Evolutionary conservation across 2,888 invertebrate species (phyloP).

Genomic region (Tachystola acroxantha): DNA sequence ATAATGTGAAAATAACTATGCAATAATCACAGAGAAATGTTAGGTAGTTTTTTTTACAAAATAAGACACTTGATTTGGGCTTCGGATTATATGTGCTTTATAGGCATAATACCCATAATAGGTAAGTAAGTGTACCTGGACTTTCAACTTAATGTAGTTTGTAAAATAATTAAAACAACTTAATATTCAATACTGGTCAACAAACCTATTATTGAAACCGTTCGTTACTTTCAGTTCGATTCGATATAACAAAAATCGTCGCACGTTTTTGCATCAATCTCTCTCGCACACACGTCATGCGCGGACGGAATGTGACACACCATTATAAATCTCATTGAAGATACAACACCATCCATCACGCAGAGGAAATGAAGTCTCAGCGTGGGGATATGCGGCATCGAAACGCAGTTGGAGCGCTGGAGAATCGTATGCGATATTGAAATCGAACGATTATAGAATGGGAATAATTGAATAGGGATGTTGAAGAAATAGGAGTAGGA

Average conservation of each 20-base stretch:
- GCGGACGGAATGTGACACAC: slow-evolving; percentile 60
- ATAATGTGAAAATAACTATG: too few relatives aligned
- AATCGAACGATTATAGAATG: not conserved
- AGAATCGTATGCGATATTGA: not conserved
- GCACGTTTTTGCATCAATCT: slow-evolving; percentile 33
- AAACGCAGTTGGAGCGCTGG: not conserved
- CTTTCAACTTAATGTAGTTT: too few relatives aligned
- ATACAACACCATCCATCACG: slow-evolving; percentile 70
- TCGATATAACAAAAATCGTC: slow-evolving; percentile 4
- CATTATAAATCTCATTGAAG: slow-evolving; percentile 76
- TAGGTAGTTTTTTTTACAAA: too few relatives aligned
- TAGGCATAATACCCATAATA: too few relatives aligned
- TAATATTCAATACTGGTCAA: too few relatives aligned
- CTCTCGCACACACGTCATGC: slow-evolving; percentile 29
- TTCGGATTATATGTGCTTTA: too few relatives aligned
- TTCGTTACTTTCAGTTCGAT: not conserved
- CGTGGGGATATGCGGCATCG: slow-evolving; percentile 13
- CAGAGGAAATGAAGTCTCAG: slow-evolving; percentile 68
- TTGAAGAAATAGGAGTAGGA: too few relatives aligned
- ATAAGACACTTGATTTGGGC: too few relatives aligned
- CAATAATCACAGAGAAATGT: too few relatives aligned
- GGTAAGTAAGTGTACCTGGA: too few relatives aligned
- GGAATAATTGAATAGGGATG: not conserved
- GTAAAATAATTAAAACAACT: too few relatives aligned
- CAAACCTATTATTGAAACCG: not conserved